Conservation (phyloP, 2,888 invertebrate species). For the Gasteruption jaculator region DNA sequence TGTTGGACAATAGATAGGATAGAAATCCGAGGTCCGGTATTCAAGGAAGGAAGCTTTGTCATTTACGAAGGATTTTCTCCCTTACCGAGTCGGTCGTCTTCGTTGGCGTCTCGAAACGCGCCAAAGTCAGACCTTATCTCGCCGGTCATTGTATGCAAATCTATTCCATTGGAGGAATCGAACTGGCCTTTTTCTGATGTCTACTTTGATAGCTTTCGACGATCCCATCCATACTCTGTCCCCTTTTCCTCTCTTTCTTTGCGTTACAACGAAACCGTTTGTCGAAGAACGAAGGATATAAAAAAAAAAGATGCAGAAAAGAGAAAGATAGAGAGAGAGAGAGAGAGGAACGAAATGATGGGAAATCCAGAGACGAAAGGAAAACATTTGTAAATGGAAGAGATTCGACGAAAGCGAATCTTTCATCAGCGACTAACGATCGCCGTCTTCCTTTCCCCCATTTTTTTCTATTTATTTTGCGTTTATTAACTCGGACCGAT, state of each 20-base stretch:
- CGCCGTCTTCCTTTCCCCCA: no score
- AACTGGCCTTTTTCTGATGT: conserved; percentile 46
- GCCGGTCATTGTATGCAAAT: conserved; percentile 50
- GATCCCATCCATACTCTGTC: conserved; percentile 23
- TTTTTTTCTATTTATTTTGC: no score
- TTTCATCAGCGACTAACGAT: no score
- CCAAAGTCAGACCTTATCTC: conserved; percentile 32
- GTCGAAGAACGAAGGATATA: conserved; percentile 13
- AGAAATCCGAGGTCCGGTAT: conserved; percentile 19
- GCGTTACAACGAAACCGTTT: conserved; percentile 28
- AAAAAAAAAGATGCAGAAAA: conserved; percentile 8
- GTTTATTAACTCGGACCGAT: no score
- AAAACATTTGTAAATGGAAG: conserved; percentile 20
- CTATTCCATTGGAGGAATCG: conserved; percentile 43
- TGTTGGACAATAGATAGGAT: conserved; percentile 25
- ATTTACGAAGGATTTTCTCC: conserved; percentile 28
- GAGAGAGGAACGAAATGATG: conserved; percentile 6
- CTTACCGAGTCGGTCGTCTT: conserved; percentile 7
- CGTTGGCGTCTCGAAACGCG: conserved; percentile 20
- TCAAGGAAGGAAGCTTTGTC: conserved; percentile 34
- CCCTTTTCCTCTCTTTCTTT: conserved; percentile 21
- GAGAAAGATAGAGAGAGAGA: conserved; percentile 5
- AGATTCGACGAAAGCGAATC: no score
- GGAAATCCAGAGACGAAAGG: conserved; percentile 14
- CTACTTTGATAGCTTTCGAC: conserved; percentile 39